Conservation (phyloP, 2,888 invertebrate species). For the Aleiodes alternator region DNA sequence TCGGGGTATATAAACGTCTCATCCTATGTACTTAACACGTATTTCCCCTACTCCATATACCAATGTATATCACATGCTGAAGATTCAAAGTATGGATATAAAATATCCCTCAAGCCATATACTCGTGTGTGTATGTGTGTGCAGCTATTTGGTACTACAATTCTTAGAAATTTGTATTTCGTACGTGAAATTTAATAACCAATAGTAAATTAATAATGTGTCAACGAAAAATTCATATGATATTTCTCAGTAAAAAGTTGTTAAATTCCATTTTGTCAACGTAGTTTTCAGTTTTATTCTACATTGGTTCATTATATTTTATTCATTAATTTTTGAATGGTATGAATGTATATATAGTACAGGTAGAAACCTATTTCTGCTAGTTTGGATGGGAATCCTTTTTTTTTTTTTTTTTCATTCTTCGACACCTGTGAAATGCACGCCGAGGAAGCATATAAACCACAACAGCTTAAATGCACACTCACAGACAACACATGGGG, state of each 20-base stretch:
- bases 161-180: background rate
- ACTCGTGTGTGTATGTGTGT: no score
- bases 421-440: slow-evolving; percentile 58
- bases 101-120: background rate
- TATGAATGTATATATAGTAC: no score
- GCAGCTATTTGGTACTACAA: no score
- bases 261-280: background rate
- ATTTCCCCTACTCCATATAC: slow-evolving; percentile 23
- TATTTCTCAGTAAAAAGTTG: background rate
- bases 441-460: slow-evolving; percentile 60
- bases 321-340: no score
- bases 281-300: background rate
- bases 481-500: slow-evolving; percentile 68
- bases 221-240: background rate
- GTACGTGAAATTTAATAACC: background rate
- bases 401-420: background rate
- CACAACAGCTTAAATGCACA: slow-evolving; percentile 65
- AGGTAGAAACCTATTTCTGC: no score
- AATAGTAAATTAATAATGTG: slow-evolving; percentile 16
- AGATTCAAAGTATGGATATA: slow-evolving; percentile 30
- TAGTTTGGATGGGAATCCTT: no score
- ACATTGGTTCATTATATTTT: background rate
- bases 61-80: slow-evolving; percentile 26
- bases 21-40: slow-evolving; percentile 73
- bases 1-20: slow-evolving; percentile 75